These are phyloP conservation scores for Pseudoips prasinana DNA, from an alignment of 2,888 invertebrate species.

Conservation along the genomic window DNA sequence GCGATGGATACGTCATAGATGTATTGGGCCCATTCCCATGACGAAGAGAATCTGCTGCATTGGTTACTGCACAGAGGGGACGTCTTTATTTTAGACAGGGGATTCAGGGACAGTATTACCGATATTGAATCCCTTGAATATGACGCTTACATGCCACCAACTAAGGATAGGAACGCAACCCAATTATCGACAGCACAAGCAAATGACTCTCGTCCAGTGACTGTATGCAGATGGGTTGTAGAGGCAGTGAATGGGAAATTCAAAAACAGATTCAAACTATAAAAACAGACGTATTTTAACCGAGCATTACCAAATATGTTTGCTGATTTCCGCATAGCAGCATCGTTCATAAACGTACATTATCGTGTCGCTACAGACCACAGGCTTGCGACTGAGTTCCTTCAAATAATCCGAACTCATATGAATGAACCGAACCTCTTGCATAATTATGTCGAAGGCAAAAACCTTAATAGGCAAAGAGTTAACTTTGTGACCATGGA, in stretches of 20 bases:
- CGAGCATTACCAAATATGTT: constrained; percentile 7
- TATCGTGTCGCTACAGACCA: constrained; percentile 2
- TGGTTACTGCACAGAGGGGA: constrained; percentile 4
- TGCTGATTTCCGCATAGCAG: constrained; percentile 7
- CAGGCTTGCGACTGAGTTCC: neutral
- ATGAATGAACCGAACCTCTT: neutral
- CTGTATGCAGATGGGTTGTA: constrained; percentile 1
- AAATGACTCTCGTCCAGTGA: constrained; percentile 2
- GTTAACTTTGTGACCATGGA: constrained; percentile 4
- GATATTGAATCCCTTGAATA: constrained; percentile 4
- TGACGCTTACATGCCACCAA: constrained; percentile 2
- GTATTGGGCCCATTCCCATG: constrained; percentile 2
- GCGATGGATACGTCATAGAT: constrained; percentile 7
- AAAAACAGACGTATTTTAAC: constrained; percentile 7
- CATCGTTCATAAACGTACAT: constrained; percentile 1
- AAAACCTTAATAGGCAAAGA: constrained; percentile 6
- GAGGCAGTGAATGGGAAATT: constrained; percentile 3
- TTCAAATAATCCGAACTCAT: constrained; percentile 1
- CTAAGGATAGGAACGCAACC: constrained; percentile 1
- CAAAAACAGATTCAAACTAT: constrained; percentile 5
- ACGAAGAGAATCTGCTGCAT: constrained; percentile 1
- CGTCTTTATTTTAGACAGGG: constrained; percentile 6
- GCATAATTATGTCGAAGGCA: neutral
- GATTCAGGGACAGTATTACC: constrained; percentile 1
- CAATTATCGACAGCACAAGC: neutral